Conservation (phyloP, 1,140 invertebrate species). For the Lepeophtheirus salmonis region DNA sequence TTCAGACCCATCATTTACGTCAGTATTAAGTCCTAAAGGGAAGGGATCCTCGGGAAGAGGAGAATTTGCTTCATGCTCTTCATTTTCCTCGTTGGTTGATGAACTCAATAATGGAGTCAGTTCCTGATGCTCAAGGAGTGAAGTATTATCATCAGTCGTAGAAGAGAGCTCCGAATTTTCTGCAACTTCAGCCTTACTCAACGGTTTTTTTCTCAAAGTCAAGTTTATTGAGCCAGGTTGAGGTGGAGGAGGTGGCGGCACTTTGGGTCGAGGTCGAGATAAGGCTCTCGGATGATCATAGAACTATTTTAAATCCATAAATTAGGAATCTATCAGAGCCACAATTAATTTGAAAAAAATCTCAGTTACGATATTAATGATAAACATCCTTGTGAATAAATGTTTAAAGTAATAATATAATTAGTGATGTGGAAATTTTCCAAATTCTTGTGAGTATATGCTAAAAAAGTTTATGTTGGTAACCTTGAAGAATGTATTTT, state of each 20-base stretch:
- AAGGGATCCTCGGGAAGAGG: conserved; percentile 4
- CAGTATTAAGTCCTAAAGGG: conserved; percentile 3
- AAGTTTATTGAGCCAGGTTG: neutral
- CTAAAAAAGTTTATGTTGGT: no score
- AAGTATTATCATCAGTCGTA: neutral
- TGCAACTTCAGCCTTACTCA: neutral
- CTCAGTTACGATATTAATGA: no score
- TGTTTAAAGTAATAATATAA: no score
- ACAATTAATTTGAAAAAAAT: no score
- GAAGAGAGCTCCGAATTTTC: neutral
- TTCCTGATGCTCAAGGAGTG: conserved; percentile 5
- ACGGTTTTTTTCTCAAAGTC: neutral
- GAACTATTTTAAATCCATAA: neutral
- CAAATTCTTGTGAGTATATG: no score
- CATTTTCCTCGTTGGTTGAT: conserved; percentile 1
- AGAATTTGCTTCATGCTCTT: neutral
- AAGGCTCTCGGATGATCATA: neutral
- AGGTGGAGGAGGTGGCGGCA: neutral
- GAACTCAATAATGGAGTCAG: conserved; percentile 3
- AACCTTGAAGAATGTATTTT: no score
- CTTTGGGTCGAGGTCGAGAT: neutral
- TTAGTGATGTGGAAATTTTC: no score
- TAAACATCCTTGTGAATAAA: no score
- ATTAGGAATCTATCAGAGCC: neutral
- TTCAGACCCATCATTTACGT: no score